Base-by-base conservation (phyloP, 2,797 vertebrate genomes). In the Pempheris klunzingeri region DNA sequence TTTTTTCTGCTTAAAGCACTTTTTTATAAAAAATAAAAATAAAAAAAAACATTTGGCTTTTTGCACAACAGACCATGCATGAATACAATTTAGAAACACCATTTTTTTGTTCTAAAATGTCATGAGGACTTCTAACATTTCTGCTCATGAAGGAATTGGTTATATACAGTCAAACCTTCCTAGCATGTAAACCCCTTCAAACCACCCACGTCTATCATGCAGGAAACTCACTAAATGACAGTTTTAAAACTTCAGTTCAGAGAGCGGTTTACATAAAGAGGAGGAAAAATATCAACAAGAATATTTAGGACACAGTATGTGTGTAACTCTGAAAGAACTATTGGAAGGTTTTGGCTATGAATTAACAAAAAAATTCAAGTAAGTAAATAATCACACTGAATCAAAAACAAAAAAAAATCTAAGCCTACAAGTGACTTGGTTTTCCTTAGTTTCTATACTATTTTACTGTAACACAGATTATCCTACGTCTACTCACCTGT, bases 321-420 rank as follows among this genome's bases (percentile, higher is more conserved):
- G 90, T 92, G 83, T 87, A 91, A 93, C 92, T 90, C 44, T 82
- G 43, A 71, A 77, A 83, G n/a, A 87, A 85, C 84, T 84, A 85
- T 62, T 85, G 78, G 70, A 90, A 91, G 79, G 78, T 85, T 78
- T 91, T 89, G 85, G 78, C 81, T 90, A 87, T 88, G 81, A 80
- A 84, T 82, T 60, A 80, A 88, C 77, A 86, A 82, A 90, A 78
- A 89, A 90, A 91, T 93, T 94, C 93, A 94, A 94, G 92, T 94
- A 92, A 81, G 84, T 86, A 92, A 92, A 92, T 90, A 91, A 88
- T 87, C 68, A 70, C 77, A 87, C 59, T 71, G 57, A 87, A 85
- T 77, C 43, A 60, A 74, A 77, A 63, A 66, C 69, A 81, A 62
- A 74, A 83, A 68, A 39, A 80, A 68, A 62, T 74, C 77, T 38